Conservation (phyloP, 2,888 invertebrate genomes). For the Hololepta plana region DNA sequence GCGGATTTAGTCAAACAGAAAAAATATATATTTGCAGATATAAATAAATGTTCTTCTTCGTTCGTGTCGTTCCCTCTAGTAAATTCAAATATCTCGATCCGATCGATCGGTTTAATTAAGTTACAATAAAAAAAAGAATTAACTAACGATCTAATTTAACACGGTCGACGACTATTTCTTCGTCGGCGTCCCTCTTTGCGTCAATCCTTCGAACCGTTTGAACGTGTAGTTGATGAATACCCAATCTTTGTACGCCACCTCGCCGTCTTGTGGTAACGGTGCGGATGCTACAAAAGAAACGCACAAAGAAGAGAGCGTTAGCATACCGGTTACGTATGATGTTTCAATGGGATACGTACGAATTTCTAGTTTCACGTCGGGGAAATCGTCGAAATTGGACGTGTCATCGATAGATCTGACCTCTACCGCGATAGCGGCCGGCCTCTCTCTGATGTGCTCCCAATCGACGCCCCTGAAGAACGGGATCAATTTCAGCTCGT, state of each 20-base stretch:
- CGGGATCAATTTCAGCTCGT: conserved; percentile 80
- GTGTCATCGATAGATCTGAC: conserved; percentile 99
- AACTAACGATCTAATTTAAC: too few species aligned
- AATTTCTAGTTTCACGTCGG: conserved; percentile 95
- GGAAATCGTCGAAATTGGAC: conserved; percentile 99
- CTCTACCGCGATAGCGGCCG: conserved; percentile 94
- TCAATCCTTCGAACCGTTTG: conserved; percentile 95
- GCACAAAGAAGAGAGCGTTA: neutral
- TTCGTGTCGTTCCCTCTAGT: too few species aligned
- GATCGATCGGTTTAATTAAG: too few species aligned
- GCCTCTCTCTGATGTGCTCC: conserved; percentile 96
- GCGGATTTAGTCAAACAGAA: too few species aligned
- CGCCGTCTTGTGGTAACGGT: conserved; percentile 76
- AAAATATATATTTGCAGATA: too few species aligned
- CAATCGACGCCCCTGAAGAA: conserved; percentile 98
- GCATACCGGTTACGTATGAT: too few species aligned
- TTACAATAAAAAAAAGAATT: too few species aligned
- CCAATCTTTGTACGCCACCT: conserved; percentile 93
- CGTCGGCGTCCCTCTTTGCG: conserved; percentile 70
- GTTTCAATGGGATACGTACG: conserved; percentile 68
- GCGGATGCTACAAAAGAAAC: conserved; percentile 49
- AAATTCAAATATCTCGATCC: too few species aligned
- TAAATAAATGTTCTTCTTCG: too few species aligned
- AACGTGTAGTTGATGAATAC: conserved; percentile 99
- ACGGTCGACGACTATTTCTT: conserved; percentile 65